These are phyloP conservation scores for Amblyopsis hoosieri DNA, from an alignment of 2,797 vertebrate genomes.

Conservation along the genomic window DNA sequence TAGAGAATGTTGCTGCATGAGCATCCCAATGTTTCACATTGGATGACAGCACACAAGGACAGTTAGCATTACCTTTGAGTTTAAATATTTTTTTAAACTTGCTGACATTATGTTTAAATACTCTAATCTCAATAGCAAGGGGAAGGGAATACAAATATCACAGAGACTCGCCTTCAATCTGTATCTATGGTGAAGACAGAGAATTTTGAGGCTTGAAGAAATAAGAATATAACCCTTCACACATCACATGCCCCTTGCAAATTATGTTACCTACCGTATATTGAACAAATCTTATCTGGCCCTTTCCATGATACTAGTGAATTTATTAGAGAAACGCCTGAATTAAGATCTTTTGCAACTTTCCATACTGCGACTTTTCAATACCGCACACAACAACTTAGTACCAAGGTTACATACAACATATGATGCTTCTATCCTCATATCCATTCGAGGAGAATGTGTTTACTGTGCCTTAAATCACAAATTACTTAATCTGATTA, in stretches of 20 bases:
- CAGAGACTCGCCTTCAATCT: conserved; percentile 25
- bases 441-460: no score
- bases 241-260: neutral
- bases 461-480: neutral
- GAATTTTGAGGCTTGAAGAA: conserved; percentile 11
- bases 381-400: no score
- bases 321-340: no score
- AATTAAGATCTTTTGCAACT: no score
- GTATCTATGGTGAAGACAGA: conserved; percentile 27
- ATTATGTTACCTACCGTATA: no score
- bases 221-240: conserved; percentile 16
- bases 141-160: conserved; percentile 26
- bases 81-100: conserved; percentile 1
- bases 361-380: no score
- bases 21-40: conserved; percentile 47
- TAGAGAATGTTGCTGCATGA: neutral
- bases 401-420: no score
- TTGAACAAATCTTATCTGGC: neutral
- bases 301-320: conserved; percentile 7
- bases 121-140: conserved; percentile 22
- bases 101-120: conserved; percentile 25
- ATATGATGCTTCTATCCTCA: no score
- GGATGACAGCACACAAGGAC: conserved; percentile 31
- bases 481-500: neutral
- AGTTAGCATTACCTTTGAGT: conserved; percentile 9